Base-by-base conservation (phyloP, 2,888 invertebrate species). In the Halocaridina rubra region DNA sequence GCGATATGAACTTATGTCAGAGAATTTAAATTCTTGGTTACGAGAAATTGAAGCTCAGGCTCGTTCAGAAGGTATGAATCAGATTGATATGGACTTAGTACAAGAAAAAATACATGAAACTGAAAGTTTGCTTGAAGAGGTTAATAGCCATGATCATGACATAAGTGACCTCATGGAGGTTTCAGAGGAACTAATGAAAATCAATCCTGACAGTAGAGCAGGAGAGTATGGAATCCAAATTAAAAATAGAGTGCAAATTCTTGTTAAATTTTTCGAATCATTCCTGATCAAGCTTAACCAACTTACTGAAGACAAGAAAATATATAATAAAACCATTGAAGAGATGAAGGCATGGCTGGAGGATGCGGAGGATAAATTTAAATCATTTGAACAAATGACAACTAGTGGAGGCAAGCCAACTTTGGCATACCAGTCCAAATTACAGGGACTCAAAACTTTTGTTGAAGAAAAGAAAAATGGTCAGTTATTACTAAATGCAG, bases 181-280 rank as follows among this genome's bases (percentile, higher is more conserved):
- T 3, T 95, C 95, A 1, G 94, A 95, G 78, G 93, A 94, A 88
- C 94, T 98, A 61, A 92, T 94, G 33, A 93, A 94, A 84, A 93
- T 94, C 89, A 95, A 95, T 90, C 96, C 96, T 0, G 97, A 97
- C 90, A 95, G 96, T 0, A 93, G 97, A 64, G 95, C 96, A 16
- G 93, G 94, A 0, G 96, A 97, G 90, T 95, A 95, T 90, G 94
- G 96, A 0, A 94, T 93, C 79, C 96, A 97, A 90, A 92, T 97
- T 81, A 93, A 93, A 3, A 93, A 94, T 13, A 93, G 97, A 88
- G 96, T 96, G 90, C 94, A 95, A 90, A 93, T 94, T 0, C 93
- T 96, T 0, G 91, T 92, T 0, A 96, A 96, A 90, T 95, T 95
- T 89, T 92, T 95, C 80, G 92, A 93, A 0, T 93, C 93, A 80